A percentile compares a stretch with the other conserved stretches of the same genome.
Conservation (phyloP, 2,888 invertebrate genomes). For the Galerucella nymphaeae region DNA sequence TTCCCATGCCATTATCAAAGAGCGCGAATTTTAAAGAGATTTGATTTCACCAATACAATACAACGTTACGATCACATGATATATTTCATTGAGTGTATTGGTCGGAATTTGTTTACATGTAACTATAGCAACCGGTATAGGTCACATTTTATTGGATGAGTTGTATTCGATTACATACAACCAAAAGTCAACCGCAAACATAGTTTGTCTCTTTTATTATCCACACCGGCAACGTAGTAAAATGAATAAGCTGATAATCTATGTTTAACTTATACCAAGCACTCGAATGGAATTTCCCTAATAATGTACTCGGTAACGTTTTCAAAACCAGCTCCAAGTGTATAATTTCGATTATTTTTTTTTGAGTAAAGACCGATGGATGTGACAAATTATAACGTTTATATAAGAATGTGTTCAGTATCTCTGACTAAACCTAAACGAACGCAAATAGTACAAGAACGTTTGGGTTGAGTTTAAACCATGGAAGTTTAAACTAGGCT, state of each 20-base stretch:
- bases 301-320: neutral
- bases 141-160: slow-evolving; percentile 46
- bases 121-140: slow-evolving; percentile 48
- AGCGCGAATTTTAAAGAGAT: slow-evolving; percentile 55
- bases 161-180: slow-evolving; percentile 15
- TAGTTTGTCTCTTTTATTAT: slow-evolving; percentile 12
- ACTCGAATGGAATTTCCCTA: neutral
- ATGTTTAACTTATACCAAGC: neutral
- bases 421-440: too few relatives aligned
- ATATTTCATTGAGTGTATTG: slow-evolving; percentile 44
- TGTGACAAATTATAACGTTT: neutral
- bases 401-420: neutral
- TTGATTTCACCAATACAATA: slow-evolving; percentile 47
- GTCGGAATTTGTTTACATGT: slow-evolving; percentile 50
- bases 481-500: neutral
- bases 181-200: slow-evolving; percentile 13
- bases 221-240: slow-evolving; percentile 26
- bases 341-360: neutral
- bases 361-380: neutral
- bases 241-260: slow-evolving; percentile 14
- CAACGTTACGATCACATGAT: slow-evolving; percentile 48
- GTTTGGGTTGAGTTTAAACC: neutral
- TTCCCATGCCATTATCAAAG: slow-evolving; percentile 23
- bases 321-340: neutral
- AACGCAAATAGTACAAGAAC: neutral